Base-by-base conservation (phyloP, 2,797 vertebrate genomes). In the Cuculus canorus region DNA sequence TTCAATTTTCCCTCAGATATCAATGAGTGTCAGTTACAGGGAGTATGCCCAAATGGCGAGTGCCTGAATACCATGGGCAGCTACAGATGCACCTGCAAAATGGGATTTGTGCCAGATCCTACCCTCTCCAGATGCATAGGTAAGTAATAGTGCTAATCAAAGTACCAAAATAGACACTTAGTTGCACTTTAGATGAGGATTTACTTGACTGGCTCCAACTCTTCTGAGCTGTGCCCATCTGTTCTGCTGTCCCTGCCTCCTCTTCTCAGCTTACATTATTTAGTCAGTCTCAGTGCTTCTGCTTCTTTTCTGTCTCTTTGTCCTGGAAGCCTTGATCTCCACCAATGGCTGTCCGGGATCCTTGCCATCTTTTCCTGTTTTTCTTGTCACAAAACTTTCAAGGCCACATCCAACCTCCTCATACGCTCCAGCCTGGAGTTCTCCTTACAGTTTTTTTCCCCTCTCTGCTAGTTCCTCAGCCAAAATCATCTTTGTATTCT, bases 61-160 rank as follows among this genome's bases (percentile, higher is more conserved):
- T 99, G 99, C 98, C 95, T 99, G 96, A 99, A 99, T 98, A 98
- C 98, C 33, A 93, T 99, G 96, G 99, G 99, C 94, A 99, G 99
- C 97, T 99, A 98, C 97, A 98, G 99, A 96, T 99, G 99, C 88
- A 98, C 96, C 83, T 99, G 99, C 97, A 99, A 99, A 97, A 95
- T 98, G 21, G 99, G 99, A 87, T 99, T 98, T 96, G 96, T 99
- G 28, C 98, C 99, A 13, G 98, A 99, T 97, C 96, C 98, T 85
- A 98, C 98, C 2, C 98, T 99, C 92, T 98, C 98, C 87, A 97
- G 98, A 91, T 99, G 99, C 95, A 98, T 99, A 92, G 97, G 99
- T 99, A 98, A 99, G 99, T 99, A 94, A 76, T 19, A 43, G 45
- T 54, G 61, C 72, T 87, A 33, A 82, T 94, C 18, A 17, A 13